Percentiles rank a stretch among this genome's conserved stretches.
These are phyloP conservation scores for Gadus macrocephalus DNA, from an alignment of 2,113 vertebrate species.

Conservation along the genomic window DNA sequence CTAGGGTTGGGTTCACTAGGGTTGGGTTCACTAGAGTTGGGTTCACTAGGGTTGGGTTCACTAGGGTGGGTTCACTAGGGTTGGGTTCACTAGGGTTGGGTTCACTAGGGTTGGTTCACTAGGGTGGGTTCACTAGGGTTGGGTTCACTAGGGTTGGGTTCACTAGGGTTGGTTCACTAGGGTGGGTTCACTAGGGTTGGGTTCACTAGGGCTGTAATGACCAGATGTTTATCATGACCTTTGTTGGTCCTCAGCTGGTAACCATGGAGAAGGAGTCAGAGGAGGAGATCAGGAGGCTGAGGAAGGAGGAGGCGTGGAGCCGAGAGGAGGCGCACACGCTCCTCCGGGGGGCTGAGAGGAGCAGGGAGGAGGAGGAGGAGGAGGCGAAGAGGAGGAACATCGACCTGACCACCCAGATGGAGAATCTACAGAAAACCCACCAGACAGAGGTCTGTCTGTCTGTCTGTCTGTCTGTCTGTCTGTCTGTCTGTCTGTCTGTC, in stretches of 20 bases:
- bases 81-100: too few species aligned
- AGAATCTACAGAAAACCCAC: conserved; percentile 45
- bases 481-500: conserved; percentile 23
- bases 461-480: background rate
- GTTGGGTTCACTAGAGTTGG: too few species aligned
- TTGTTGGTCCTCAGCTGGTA: conserved; percentile 46
- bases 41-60: too few species aligned
- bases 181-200: too few species aligned
- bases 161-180: too few species aligned
- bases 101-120: too few species aligned
- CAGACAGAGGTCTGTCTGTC: conserved; percentile 50
- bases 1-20: too few species aligned
- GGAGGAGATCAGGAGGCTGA: conserved; percentile 53
- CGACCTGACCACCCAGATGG: conserved; percentile 46
- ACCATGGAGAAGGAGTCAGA: conserved; percentile 44
- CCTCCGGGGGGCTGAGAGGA: conserved; percentile 43
- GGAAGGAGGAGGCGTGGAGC: conserved; percentile 41
- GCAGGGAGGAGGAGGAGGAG: conserved; percentile 45
- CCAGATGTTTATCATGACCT: background rate
- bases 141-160: too few species aligned
- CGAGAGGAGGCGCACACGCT: conserved; percentile 47
- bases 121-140: too few species aligned
- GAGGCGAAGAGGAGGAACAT: conserved; percentile 41
- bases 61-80: too few species aligned
- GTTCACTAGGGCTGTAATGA: too few species aligned